Base-by-base conservation (phyloP, 2,888 invertebrate species). In the Ornithoptera alexandrae region DNA sequence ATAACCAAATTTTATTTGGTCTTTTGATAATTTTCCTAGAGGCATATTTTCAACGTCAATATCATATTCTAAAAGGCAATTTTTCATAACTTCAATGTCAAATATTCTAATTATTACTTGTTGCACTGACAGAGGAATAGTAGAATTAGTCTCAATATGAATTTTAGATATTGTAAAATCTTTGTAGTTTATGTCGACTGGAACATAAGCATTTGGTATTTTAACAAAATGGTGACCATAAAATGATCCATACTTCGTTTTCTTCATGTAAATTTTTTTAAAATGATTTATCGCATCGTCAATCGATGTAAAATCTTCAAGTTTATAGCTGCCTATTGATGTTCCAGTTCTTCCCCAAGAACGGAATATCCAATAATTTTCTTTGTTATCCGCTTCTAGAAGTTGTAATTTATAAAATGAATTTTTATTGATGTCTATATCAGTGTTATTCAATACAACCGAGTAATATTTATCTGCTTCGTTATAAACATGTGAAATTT, bases 271-370 rank as follows among this genome's bases (percentile, higher is more conserved):
- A 0, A 94, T 75, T 0, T 76, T 71, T 73, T 94, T 87, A 82
- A 98, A 98, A 3, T 84, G 79, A 0, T 75, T 4, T 3, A 95
- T 90, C 0, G 97, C 97, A 0, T 94, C 90, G 0, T 93, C 75
- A 2, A 94, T 75, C 0, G 84, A 82, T 0, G 66, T 20, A 76
- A 89, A 89, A 0, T 81, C 73, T 30, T 95, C 94, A 3, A 95
- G 74, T 81, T 95, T 96, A 30, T 87, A 93, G 22, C 94, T 94
- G 8, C 99, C 99, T 78, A 98, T 97, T 0, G 95, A 96, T 0
- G 99, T 99, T 5, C 99, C 98, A 76, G 98, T 97, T 68, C 99
- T 94, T n/a, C 99, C 99, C 99, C 99, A 99, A 0, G 97, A 94
- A n/a, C 98, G 94, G 89, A 97, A 98, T 42, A 98, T 81, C 94